Evolutionary conservation across 2,113 vertebrate genomes (phyloP).

Genomic region (Microtus richardsoni): DNA sequence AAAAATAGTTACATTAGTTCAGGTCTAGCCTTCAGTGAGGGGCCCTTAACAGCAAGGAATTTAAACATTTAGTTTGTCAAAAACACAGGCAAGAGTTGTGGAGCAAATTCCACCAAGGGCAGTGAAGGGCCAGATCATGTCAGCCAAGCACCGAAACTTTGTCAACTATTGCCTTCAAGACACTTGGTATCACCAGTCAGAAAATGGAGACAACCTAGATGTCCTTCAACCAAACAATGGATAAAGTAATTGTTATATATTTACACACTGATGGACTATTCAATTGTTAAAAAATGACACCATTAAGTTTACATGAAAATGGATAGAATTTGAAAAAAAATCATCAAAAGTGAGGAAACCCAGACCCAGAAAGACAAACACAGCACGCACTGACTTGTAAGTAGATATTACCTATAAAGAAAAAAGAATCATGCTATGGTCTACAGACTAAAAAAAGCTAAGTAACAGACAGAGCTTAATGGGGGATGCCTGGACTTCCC

Average conservation of each 20-base stretch:
- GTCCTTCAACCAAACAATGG: too few relatives aligned
- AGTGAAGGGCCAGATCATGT: background rate
- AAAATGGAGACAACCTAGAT: background rate
- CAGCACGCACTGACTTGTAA: too few relatives aligned
- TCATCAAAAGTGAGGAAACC: background rate
- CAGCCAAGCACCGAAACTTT: background rate
- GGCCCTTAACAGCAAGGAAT: background rate
- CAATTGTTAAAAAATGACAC: background rate
- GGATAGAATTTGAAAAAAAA: background rate
- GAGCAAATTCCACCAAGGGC: background rate
- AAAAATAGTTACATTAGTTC: background rate
- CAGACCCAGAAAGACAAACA: background rate
- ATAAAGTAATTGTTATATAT: background rate
- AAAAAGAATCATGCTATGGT: too few relatives aligned
- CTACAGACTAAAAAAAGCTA: too few relatives aligned
- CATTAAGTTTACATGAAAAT: background rate
- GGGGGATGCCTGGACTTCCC: too few relatives aligned
- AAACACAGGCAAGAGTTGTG: background rate
- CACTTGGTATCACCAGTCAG: background rate
- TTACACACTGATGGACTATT: background rate
- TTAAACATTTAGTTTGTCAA: background rate
- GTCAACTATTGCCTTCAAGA: background rate
- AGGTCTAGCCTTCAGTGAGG: background rate
- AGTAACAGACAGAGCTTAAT: too few relatives aligned
- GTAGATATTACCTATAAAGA: too few relatives aligned